A percentile compares a stretch with the other conserved stretches of the same genome.
Conservation (phyloP, 64 coral and sea anemone species). For the Stichodactyla helianthus region DNA sequence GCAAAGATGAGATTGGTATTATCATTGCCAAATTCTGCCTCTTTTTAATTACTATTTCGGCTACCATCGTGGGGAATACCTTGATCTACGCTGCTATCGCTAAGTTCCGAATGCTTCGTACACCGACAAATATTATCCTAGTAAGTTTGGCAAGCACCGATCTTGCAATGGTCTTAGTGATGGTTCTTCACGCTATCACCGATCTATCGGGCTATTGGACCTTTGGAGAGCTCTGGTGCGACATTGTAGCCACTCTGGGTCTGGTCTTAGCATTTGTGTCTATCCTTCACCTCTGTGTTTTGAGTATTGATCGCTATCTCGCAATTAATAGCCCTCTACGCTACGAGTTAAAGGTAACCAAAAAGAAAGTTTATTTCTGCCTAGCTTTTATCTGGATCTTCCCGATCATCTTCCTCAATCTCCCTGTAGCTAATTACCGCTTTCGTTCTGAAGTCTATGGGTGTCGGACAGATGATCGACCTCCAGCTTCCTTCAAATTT, state of each 20-base stretch:
- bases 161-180: constrained; percentile 72
- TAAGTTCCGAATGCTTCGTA: constrained; percentile 60
- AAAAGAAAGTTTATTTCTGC: constrained; percentile 20
- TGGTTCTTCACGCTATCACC: constrained; percentile 60
- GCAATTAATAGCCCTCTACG: constrained; percentile 82
- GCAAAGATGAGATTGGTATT: background rate
- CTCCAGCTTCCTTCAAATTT: background rate
- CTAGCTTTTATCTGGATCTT: constrained; percentile 59
- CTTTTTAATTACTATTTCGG: constrained; percentile 49
- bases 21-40: constrained; percentile 30
- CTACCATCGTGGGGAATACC: constrained; percentile 65
- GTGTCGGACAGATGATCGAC: constrained; percentile 13
- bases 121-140: constrained; percentile 68
- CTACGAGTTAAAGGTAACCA: constrained; percentile 61
- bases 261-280: constrained; percentile 70
- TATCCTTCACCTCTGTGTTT: constrained; percentile 72
- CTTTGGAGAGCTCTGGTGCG: constrained; percentile 57
- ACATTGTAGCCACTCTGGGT: constrained; percentile 39
- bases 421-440: constrained; percentile 53
- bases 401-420: constrained; percentile 38
- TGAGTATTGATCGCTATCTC: constrained; percentile 86
- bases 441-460: constrained; percentile 78
- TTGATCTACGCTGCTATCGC: constrained; percentile 54
- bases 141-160: constrained; percentile 82
- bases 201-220: constrained; percentile 59